Conservation (phyloP, 2,113 vertebrate genomes). For the Abramis brama region DNA sequence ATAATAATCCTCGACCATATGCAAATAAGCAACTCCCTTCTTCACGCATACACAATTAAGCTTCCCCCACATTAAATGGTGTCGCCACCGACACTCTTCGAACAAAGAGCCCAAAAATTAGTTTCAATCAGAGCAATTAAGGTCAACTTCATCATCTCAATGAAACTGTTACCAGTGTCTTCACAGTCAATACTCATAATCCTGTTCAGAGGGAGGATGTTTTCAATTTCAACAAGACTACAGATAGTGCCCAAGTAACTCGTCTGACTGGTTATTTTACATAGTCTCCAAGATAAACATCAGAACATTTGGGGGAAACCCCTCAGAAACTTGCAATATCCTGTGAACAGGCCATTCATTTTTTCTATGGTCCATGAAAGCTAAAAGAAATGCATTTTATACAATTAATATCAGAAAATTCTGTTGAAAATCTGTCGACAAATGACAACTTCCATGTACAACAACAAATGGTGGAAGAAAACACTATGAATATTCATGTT, state of each 20-base stretch:
- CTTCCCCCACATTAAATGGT: neutral
- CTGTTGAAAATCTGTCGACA: neutral
- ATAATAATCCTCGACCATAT: neutral
- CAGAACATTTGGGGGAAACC: constrained; percentile 9
- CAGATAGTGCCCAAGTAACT: constrained; percentile 45
- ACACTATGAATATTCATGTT: constrained; percentile 26
- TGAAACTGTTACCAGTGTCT: neutral
- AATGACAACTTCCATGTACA: neutral
- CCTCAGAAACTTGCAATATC: neutral
- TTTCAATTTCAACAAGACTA: neutral
- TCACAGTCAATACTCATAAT: neutral
- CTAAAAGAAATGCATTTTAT: neutral
- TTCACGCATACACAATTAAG: neutral
- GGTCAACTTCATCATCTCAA: neutral
- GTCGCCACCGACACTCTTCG: neutral
- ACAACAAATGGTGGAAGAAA: neutral
- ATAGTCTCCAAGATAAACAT: constrained; percentile 30
- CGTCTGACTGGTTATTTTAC: constrained; percentile 57
- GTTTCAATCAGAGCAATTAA: constrained; percentile 38
- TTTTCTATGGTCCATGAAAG: neutral
- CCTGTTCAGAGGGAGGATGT: neutral
- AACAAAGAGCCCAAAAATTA: constrained; percentile 2
- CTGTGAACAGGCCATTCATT: neutral
- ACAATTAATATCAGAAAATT: neutral
- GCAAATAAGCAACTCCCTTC: constrained; percentile 25